Conservation (phyloP, 2,888 invertebrate genomes). For the Zele albiditarsus region DNA sequence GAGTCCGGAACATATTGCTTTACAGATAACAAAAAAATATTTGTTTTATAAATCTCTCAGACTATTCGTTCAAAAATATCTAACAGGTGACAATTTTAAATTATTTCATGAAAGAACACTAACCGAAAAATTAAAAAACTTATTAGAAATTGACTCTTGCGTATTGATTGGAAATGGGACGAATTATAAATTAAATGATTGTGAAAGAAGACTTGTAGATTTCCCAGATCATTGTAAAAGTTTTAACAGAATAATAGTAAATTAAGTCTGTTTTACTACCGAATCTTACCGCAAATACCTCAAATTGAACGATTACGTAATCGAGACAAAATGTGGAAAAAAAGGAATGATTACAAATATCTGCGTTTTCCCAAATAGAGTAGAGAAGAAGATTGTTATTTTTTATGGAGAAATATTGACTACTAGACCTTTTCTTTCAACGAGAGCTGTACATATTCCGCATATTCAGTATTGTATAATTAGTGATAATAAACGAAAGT, state of each 20-base stretch:
- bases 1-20: neutral
- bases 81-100: neutral
- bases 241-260: neutral
- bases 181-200: neutral
- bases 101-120: neutral
- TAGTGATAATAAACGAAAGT: too few species aligned
- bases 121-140: neutral
- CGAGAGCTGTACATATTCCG: too few species aligned
- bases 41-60: neutral
- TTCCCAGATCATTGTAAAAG: neutral
- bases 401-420: too few species aligned
- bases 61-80: neutral
- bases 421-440: too few species aligned
- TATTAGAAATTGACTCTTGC: neutral
- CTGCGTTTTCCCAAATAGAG: too few species aligned
- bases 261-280: neutral
- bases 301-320: neutral
- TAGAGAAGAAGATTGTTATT: too few species aligned
- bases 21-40: neutral
- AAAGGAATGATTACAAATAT: too few species aligned
- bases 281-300: neutral
- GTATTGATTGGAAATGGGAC: neutral
- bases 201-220: neutral
- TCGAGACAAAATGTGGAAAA: too few species aligned
- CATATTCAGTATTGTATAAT: too few species aligned